phyloP scores from a whole-genome alignment of 64 coral and sea anemone genomes.

The Orbicella faveolata region DNA sequence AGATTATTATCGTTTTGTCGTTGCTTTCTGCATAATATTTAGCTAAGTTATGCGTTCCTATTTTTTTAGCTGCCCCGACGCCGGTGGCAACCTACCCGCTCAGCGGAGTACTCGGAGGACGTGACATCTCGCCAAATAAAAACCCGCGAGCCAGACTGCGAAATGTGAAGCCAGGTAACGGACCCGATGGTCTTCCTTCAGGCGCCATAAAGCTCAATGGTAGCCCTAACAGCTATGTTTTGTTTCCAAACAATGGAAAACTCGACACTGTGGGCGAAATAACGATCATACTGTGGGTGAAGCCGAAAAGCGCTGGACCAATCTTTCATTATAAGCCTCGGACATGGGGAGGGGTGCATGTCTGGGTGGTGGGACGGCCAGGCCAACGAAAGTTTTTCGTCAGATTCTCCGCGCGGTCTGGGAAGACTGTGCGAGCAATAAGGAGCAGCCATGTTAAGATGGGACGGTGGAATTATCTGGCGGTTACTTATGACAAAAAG shows the following conservation, averaged over 20 bases:
- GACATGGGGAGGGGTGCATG: slow-evolving; percentile 39
- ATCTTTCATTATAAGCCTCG: slow-evolving; percentile 55
- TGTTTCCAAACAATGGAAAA: slow-evolving; percentile 43
- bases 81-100: slow-evolving; percentile 39
- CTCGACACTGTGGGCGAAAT: slow-evolving; percentile 43
- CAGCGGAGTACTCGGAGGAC: slow-evolving; percentile 28
- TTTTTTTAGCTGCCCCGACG: neutral
- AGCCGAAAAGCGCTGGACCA: slow-evolving; percentile 52
- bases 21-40: neutral
- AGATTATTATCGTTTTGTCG: neutral
- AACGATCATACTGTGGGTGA: slow-evolving; percentile 48
- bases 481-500: slow-evolving; percentile 33
- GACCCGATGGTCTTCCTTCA: slow-evolving; percentile 55
- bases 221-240: slow-evolving; percentile 35
- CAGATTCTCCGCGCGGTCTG: slow-evolving; percentile 38
- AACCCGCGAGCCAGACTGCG: slow-evolving; percentile 38
- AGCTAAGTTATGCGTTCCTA: neutral
- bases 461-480: slow-evolving; percentile 55
- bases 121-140: slow-evolving; percentile 42
- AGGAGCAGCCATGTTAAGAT: slow-evolving; percentile 48
- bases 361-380: slow-evolving; percentile 35
- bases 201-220: slow-evolving; percentile 42
- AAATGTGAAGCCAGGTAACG: slow-evolving; percentile 3
- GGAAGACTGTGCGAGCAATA: slow-evolving; percentile 25
- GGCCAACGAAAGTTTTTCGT: slow-evolving; percentile 11